Percentiles rank a stretch among this genome's conserved stretches.
These are phyloP conservation scores for Corythoichthys haematopterus DNA, from an alignment of 2,113 vertebrate species.

Conservation along the genomic window DNA sequence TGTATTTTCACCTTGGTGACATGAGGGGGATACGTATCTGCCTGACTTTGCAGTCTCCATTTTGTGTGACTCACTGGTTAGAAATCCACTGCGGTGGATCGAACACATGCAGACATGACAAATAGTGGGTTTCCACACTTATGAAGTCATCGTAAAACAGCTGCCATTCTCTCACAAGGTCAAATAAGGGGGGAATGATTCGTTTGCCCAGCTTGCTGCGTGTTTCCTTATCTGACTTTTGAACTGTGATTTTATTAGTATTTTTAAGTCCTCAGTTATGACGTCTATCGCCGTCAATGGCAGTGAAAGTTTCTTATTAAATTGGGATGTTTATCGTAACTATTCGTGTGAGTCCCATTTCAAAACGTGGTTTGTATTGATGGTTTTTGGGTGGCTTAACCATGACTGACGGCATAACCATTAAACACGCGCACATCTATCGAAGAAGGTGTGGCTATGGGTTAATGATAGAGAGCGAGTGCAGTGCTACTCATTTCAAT, in stretches of 20 bases:
- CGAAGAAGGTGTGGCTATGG: constrained; percentile 40
- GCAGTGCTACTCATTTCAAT: constrained; percentile 24
- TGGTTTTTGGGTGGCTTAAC: not conserved
- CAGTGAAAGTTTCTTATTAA: too few relatives aligned
- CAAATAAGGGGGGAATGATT: constrained; percentile 36
- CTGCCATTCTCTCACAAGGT: constrained; percentile 49
- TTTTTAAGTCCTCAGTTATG: too few relatives aligned
- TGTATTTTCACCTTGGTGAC: constrained; percentile 37
- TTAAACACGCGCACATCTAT: constrained; percentile 12
- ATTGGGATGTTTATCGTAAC: too few relatives aligned
- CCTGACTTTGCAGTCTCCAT: constrained; percentile 57
- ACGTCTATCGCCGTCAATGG: too few relatives aligned
- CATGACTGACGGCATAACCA: not conserved
- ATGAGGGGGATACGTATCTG: constrained; percentile 39
- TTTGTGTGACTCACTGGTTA: constrained; percentile 50
- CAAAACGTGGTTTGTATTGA: too few relatives aligned
- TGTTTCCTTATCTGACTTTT: constrained; percentile 21
- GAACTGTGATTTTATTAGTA: constrained; percentile 3
- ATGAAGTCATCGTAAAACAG: constrained; percentile 65
- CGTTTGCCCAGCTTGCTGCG: constrained; percentile 10
- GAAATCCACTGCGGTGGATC: constrained; percentile 43
- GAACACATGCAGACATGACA: constrained; percentile 43
- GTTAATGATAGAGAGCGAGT: constrained; percentile 60
- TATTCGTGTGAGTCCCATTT: too few relatives aligned
- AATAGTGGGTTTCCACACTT: constrained; percentile 55